Percentiles rank a stretch among this genome's conserved stretches.
Conservation (phyloP, 2,113 vertebrate species). For the Centropus bengalensis region DNA sequence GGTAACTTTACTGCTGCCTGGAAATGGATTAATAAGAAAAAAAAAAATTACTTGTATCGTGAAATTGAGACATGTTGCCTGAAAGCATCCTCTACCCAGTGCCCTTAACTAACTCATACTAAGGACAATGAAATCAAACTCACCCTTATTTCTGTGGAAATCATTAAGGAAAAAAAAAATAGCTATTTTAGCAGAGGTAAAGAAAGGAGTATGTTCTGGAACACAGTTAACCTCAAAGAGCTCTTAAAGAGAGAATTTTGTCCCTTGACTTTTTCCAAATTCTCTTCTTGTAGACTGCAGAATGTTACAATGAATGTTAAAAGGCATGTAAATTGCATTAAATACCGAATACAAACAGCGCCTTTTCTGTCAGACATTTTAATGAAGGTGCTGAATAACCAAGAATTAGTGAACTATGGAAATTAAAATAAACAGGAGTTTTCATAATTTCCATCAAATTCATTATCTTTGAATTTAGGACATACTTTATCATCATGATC, state of each 20-base stretch:
- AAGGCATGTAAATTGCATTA: background rate
- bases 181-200: background rate
- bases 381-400: background rate
- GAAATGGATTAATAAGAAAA: background rate
- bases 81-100: background rate
- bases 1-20: background rate
- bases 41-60: background rate
- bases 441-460: background rate
- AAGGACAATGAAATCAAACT: background rate
- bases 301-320: background rate
- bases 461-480: background rate
- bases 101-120: background rate
- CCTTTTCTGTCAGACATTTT: background rate
- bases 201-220: background rate
- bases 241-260: background rate
- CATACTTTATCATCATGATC: background rate
- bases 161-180: background rate
- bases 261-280: background rate
- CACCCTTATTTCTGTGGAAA: background rate
- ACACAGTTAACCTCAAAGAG: background rate
- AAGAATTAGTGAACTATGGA: background rate
- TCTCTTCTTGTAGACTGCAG: background rate
- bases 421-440: background rate
- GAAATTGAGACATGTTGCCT: background rate
- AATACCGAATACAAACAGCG: background rate